These are phyloP conservation scores for Cecidostiba fungosa DNA, from an alignment of 2,888 invertebrate species.

Conservation along the genomic window DNA sequence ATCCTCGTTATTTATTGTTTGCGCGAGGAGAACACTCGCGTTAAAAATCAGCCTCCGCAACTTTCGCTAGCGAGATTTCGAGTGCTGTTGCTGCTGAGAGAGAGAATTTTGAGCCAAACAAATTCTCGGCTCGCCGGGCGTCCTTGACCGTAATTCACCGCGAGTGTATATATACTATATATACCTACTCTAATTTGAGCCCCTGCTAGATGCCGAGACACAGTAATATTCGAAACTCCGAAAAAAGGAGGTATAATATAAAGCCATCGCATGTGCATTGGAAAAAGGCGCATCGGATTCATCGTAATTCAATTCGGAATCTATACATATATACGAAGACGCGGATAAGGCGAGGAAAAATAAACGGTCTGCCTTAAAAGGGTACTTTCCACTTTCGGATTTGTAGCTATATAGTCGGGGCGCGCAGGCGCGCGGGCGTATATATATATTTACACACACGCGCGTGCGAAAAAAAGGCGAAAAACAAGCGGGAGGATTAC, in stretches of 20 bases:
- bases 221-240: not conserved
- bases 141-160: not conserved
- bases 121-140: not conserved
- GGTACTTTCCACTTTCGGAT: slow-evolving; percentile 54
- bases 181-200: not conserved
- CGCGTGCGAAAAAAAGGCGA: slow-evolving; percentile 34
- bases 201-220: not conserved
- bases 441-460: slow-evolving; percentile 33
- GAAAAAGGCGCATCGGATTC: slow-evolving; percentile 10
- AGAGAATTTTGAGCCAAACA: not conserved
- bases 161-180: not conserved
- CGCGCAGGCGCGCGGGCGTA: too few relatives aligned
- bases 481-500: slow-evolving; percentile 68
- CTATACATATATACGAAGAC: not conserved
- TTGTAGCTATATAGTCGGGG: not conserved
- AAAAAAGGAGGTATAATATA: not conserved
- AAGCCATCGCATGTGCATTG: not conserved
- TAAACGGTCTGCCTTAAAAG: slow-evolving; percentile 57
- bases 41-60: not conserved
- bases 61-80: not conserved
- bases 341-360: slow-evolving; percentile 30
- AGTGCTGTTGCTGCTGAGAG: not conserved
- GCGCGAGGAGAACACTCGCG: not conserved
- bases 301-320: slow-evolving; percentile 50
- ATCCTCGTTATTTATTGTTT: slow-evolving; percentile 46